Evolutionary conservation across 2,113 vertebrate genomes (phyloP).

Genomic region (Pelodiscus sinensis): DNA sequence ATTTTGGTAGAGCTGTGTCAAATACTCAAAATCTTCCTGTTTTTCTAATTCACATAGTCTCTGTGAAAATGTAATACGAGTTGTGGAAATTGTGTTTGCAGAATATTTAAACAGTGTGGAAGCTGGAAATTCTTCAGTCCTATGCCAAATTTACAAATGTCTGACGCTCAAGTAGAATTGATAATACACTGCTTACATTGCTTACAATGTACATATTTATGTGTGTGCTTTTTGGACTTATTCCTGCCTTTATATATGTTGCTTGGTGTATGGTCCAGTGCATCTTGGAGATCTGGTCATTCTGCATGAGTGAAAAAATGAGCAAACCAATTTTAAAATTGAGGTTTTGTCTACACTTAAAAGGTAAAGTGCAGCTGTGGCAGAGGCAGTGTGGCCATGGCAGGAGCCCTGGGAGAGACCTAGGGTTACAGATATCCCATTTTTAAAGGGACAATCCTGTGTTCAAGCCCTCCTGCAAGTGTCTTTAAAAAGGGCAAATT

Average conservation of each 20-base stretch:
- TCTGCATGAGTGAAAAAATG: neutral
- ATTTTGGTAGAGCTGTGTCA: conserved; percentile 49
- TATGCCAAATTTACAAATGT: neutral
- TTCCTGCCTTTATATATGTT: neutral
- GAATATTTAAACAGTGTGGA: neutral
- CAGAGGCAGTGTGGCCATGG: no score
- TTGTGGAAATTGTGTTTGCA: neutral
- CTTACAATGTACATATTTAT: neutral
- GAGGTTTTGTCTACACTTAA: no score
- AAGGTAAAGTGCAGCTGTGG: no score
- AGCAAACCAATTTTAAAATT: neutral
- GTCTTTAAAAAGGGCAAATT: no score
- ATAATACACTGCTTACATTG: neutral
- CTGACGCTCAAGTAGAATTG: neutral
- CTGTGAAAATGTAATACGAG: conserved; percentile 25
- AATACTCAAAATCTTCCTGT: conserved; percentile 36
- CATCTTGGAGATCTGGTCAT: neutral
- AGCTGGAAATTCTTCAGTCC: neutral
- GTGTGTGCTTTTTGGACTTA: neutral
- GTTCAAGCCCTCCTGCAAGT: no score
- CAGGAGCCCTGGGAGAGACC: no score
- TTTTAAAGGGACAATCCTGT: no score
- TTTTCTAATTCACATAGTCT: conserved; percentile 28
- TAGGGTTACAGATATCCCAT: no score
- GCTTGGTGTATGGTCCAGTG: neutral